A percentile compares a stretch with the other conserved stretches of the same genome.
Conservation (phyloP, 2,888 invertebrate species). For the Aleiodes testaceus region DNA sequence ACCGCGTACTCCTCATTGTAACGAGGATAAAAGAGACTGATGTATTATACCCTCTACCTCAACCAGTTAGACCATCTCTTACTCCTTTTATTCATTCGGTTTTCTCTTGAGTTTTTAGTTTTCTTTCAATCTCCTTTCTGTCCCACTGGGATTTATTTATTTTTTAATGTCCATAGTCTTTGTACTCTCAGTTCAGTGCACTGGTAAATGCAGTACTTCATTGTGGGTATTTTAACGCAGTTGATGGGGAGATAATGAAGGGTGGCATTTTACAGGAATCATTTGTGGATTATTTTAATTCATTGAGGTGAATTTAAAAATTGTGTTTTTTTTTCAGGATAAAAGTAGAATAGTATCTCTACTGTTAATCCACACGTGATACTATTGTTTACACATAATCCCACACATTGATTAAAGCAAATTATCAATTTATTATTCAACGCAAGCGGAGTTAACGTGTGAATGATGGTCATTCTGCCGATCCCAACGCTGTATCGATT, state of each 20-base stretch:
- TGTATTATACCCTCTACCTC: constrained; percentile 7
- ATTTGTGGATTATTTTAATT: constrained; percentile 8
- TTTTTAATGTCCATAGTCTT: constrained; percentile 23
- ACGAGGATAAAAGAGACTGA: constrained; percentile 52
- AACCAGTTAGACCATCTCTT: constrained; percentile 3
- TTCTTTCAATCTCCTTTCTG: not conserved
- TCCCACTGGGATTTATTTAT: not conserved
- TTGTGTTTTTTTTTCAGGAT: too few relatives aligned
- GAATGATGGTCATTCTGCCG: constrained; percentile 1
- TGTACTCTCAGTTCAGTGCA: constrained; percentile 24
- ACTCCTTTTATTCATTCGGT: constrained; percentile 24
- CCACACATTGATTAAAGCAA: constrained; percentile 8
- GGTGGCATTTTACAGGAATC: not conserved
- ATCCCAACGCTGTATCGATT: constrained; percentile 5
- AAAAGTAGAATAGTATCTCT: not conserved
- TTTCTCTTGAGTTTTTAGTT: constrained; percentile 30
- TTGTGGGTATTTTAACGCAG: not conserved
- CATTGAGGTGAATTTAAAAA: too few relatives aligned
- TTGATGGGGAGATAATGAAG: constrained; percentile 1
- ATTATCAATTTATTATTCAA: constrained; percentile 36
- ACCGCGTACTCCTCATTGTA: constrained; percentile 56
- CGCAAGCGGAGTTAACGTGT: constrained; percentile 21
- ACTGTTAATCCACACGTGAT: not conserved
- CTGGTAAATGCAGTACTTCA: constrained; percentile 9
- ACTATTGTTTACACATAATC: constrained; percentile 24